Base-by-base conservation (phyloP, 2,888 invertebrate genomes). In the Torymus texanus region DNA sequence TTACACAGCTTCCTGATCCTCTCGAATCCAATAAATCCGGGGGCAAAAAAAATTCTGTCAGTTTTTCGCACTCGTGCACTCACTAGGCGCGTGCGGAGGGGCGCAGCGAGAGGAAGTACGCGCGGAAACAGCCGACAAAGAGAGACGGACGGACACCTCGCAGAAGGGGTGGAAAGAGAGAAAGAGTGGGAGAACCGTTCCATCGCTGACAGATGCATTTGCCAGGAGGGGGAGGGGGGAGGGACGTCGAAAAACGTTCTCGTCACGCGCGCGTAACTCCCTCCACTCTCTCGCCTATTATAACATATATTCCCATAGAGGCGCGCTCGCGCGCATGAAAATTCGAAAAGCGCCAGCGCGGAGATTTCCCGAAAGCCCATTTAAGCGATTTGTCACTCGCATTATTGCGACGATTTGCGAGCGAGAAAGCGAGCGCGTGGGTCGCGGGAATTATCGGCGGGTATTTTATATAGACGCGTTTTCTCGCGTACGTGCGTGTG, bases 141-240 rank as follows among this genome's bases (percentile, higher is more conserved):
- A 13, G 24, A 55, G 56, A 55, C 56, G 13, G 12, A 65, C 50
- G 53, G 18, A 41, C 41, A 41, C 41, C 41, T 41, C 41, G 41
- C 1, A 41, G 8, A 8, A 41, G 16, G 13, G 8, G 56, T 13
- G 18, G 18, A 66, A 50, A 66, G 18, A 53, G 24, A 11, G 56
- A 13, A 59, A 10, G 66, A 50, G 14, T 53, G 74, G n/a, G 18
- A 13, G 18, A 66, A 16, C 14, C 55, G 56, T 56, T 56, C 78
- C 68, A 71, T 61, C 51, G 75, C 66, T 75, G 59, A 83, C 84
- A 83, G 71, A 79, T 79, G 79, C 79, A 75, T 79, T 79, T 71
- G 79, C 29, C 75, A 65, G 71, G 75, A 79, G 21, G 2, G 21
- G 21, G 41, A 8, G 41, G 8, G 41, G 70, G 21, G 41, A 8